phyloP scores from a whole-genome alignment of 2,888 invertebrate species.

The Epiblema foenella region DNA sequence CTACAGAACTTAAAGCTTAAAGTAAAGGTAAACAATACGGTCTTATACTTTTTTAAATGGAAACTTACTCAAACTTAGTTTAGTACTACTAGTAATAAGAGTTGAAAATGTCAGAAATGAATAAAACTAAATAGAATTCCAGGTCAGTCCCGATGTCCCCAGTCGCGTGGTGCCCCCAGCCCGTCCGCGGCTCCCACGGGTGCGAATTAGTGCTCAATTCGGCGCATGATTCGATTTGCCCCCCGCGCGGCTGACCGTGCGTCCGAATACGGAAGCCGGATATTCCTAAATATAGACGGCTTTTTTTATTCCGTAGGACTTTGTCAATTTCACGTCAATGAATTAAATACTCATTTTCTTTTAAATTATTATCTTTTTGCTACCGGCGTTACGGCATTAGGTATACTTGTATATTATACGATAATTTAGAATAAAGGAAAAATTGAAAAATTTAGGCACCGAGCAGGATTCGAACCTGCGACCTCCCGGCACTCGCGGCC shows the following conservation, averaged over 20 bases:
- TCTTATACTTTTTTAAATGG: too few species aligned
- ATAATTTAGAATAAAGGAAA: too few species aligned
- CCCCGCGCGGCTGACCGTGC: slow-evolving; percentile 53
- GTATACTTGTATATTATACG: too few species aligned
- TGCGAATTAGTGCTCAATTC: slow-evolving; percentile 78
- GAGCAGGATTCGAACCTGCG: too few species aligned
- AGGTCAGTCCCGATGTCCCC: slow-evolving; percentile 51
- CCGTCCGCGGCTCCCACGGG: slow-evolving; percentile 72
- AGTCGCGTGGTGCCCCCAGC: slow-evolving; percentile 48
- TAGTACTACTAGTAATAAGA: too few species aligned
- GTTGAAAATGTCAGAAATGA: too few species aligned
- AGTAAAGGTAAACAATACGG: too few species aligned
- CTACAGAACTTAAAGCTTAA: too few species aligned
- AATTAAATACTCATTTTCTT: background rate
- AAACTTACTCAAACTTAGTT: too few species aligned
- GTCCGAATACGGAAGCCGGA: background rate
- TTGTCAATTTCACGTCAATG: background rate
- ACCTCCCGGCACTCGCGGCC: too few species aligned
- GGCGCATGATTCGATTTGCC: slow-evolving; percentile 78
- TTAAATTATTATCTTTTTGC: background rate
- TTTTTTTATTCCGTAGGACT: background rate
- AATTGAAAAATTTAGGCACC: too few species aligned
- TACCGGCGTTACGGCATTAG: too few species aligned
- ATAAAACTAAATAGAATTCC: background rate
- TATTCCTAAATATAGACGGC: background rate